Base-by-base conservation (phyloP, 1,140 invertebrate genomes). In the Drosophila sucinea region DNA sequence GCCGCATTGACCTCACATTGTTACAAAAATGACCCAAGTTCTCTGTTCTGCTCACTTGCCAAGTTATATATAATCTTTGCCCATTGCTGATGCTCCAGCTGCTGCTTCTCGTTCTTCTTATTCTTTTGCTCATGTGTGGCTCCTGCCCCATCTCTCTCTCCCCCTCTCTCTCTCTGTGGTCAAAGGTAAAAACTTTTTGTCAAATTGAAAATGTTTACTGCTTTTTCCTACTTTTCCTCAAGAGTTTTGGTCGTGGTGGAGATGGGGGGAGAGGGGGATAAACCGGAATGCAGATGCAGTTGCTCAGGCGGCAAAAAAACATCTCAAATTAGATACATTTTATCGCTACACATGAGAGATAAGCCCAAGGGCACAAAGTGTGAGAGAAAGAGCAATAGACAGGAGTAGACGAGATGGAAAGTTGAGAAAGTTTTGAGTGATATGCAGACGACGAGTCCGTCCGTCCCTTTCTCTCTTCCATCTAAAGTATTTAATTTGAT, bases 121-220 rank as follows among this genome's bases (percentile, higher is more conserved):
- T 51, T 27, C 23, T 27, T 27, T 51, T 51, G 44, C 23, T 23
- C 23, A 27, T 44, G 41, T 44, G 41, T 44, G 41, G 23, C 44
- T 51, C 27, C 35, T 51, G 1, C 17, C 5, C 32, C 55, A 55
- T n/a, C 23, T 17, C 6, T 41, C n/a, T 17, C 35, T 4, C 1
- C 35, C 29, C 54, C 32, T 38, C 51, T 40, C 4, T 47, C 40
- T 58, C 40, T 67, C 81, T 89, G 83, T 68, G 83, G 83, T 87
- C 83, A 87, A 87, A 90, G 86, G 85, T 85, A 90, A 90, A 86
- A 90, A 90, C 81, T 85, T 90, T 58, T 90, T 90, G 81, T 81
- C 72, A 90, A 90, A 90, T 81, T 90, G 87, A 90, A 90, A 90
- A 85, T 90, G 81, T 90, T 90, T 90, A 90, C 81, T 81, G 81